Evolutionary conservation across 2,888 invertebrate species (phyloP), one percentile per base, ranked within the genome.

Genomic region (Bellardia bayeri): DNA sequence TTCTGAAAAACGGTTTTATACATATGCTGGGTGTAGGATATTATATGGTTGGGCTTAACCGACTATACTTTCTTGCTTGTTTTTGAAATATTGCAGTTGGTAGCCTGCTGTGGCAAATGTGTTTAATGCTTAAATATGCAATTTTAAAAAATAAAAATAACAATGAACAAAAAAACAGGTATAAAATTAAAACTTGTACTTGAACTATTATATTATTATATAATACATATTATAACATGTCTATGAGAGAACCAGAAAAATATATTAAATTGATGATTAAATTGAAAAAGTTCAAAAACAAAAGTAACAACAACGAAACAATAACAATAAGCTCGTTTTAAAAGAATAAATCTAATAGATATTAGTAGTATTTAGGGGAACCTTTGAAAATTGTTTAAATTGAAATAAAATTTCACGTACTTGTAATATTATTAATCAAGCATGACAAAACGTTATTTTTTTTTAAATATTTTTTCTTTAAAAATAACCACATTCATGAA

Each of bases 181-280:
- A 14, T 64, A 16, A 37, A 14, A 51, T n/a, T 51, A 0, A 51
- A 51, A 51, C 51, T 51, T 51, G 51, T 51, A n/a, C 51, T 51
- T 6, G n/a, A n/a, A 7, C 4, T 3, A 56, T 9, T 56, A 9
- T 56, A 9, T 8, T 3, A 23, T 9, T 56, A 9, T 56, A 9
- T 23, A 6, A 6, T 56, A 11, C 11, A 6, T 56, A n/a, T n/a
- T n/a, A 23, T 23, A 16, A 23, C 23, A 23, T 16, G 56, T 45
- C 13, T 45, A 9, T 45, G 61, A 61, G 45, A 51, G 30, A 72
- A 45, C 72, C 14, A 72, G 72, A 72, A 58, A 72, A 45, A 30
- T 11, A 30, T 58, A 58, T 30, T 72, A 14, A 58, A 42, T 72
- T 72, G 23, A 58, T 42, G 45, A 8, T 30, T 40, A 58, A 23